A percentile compares a stretch with the other conserved stretches of the same genome.
These are phyloP conservation scores for Smutsia temminckii DNA, from an alignment of 2,797 vertebrate genomes.

Conservation along the genomic window DNA sequence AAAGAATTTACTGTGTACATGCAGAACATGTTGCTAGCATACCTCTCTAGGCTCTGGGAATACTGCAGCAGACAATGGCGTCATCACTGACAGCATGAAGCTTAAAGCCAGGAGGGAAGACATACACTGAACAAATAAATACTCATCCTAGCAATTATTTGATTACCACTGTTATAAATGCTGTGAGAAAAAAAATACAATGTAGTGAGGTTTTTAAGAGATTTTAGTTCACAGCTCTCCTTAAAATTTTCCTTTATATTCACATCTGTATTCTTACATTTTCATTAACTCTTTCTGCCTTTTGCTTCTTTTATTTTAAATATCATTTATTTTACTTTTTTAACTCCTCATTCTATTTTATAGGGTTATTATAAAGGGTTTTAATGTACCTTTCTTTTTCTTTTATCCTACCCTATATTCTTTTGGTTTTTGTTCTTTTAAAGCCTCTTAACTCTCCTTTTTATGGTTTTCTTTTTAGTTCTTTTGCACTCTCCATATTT, in stretches of 20 bases:
- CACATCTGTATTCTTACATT: not conserved
- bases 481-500: not conserved
- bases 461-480: not conserved
- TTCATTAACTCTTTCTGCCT: not conserved
- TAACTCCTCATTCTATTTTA: not conserved
- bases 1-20: not conserved
- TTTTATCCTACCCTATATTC: not conserved
- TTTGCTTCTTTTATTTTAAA: not conserved
- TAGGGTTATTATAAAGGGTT: not conserved
- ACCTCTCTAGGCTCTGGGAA: not conserved
- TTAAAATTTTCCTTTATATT: not conserved
- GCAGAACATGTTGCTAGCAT: not conserved
- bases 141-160: not conserved
- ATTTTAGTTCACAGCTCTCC: not conserved
- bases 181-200: not conserved
- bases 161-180: not conserved
- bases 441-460: conserved; percentile 4
- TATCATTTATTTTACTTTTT: conserved; percentile 6
- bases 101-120: not conserved
- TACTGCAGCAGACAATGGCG: not conserved
- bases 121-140: not conserved
- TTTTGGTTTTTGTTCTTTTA: not conserved
- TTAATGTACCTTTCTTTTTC: not conserved
- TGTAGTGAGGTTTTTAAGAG: not conserved
- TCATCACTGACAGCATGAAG: not conserved